These are phyloP conservation scores for Vulpes lagopus DNA, from an alignment of 2,113 vertebrate genomes.

Conservation along the genomic window DNA sequence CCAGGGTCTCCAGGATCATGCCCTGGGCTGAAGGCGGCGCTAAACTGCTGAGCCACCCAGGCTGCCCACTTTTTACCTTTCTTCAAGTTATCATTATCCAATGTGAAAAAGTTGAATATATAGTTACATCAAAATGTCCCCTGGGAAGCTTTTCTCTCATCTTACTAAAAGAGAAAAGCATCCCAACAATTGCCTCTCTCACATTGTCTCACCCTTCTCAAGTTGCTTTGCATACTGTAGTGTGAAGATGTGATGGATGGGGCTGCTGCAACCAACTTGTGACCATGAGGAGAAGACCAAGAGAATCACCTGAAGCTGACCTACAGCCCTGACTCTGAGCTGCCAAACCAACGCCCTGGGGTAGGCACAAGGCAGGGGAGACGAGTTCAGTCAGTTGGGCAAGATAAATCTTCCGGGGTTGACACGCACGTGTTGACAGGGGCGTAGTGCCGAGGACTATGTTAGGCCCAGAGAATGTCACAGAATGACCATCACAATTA, in stretches of 20 bases:
- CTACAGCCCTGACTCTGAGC: not conserved
- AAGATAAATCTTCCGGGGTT: not conserved
- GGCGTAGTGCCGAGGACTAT: not conserved
- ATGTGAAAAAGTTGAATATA: not conserved
- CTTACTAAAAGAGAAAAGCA: not conserved
- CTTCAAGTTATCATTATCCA: not conserved
- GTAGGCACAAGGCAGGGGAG: not conserved
- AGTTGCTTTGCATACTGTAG: not conserved
- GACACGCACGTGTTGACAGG: not conserved
- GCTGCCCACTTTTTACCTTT: not conserved
- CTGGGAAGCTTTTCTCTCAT: not conserved
- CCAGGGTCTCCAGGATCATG: too few species aligned
- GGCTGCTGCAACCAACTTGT: not conserved
- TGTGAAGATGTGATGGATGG: not conserved
- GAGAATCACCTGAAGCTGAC: not conserved
- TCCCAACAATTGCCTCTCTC: not conserved
- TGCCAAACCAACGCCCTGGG: not conserved
- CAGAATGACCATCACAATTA: not conserved
- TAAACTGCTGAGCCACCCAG: too few species aligned
- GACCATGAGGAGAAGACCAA: not conserved
- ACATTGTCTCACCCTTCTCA: not conserved
- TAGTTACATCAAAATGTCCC: not conserved
- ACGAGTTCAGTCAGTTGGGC: not conserved
- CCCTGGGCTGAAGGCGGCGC: too few species aligned
- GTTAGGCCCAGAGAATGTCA: not conserved